Conservation (phyloP, 2,113 vertebrate genomes). For the Scartelaos histophorus region DNA sequence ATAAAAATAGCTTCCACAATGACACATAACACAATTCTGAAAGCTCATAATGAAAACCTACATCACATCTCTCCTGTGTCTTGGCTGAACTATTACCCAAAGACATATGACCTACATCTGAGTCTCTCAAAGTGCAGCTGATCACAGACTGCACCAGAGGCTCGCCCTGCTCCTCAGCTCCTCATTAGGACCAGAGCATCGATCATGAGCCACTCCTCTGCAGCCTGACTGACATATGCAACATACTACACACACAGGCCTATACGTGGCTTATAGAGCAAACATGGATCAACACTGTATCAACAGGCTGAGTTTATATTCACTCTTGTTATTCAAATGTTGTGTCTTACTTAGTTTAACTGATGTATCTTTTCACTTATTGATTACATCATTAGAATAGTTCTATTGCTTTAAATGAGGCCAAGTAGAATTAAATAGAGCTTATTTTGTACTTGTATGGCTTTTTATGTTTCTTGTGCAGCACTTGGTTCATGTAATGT, state of each 20-base stretch:
- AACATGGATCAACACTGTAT: background rate
- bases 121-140: constrained; percentile 1
- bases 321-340: background rate
- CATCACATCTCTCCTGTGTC: background rate
- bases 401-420: too few relatives aligned
- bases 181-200: constrained; percentile 50
- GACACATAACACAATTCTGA: background rate
- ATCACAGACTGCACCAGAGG: constrained; percentile 21
- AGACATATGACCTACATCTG: constrained; percentile 11
- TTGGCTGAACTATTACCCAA: constrained; percentile 13
- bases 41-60: background rate
- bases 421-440: too few relatives aligned
- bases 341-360: too few relatives aligned
- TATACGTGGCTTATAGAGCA: background rate
- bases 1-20: background rate
- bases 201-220: constrained; percentile 36
- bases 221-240: constrained; percentile 27
- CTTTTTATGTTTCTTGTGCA: too few relatives aligned
- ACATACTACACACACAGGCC: background rate
- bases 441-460: too few relatives aligned
- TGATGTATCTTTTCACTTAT: too few relatives aligned
- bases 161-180: constrained; percentile 27
- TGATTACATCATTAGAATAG: too few relatives aligned
- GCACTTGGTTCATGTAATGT: too few relatives aligned
- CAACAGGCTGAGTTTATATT: background rate